Evolutionary conservation across 2,113 vertebrate species (phyloP).

Genomic region (Percopsis transmontana): DNA sequence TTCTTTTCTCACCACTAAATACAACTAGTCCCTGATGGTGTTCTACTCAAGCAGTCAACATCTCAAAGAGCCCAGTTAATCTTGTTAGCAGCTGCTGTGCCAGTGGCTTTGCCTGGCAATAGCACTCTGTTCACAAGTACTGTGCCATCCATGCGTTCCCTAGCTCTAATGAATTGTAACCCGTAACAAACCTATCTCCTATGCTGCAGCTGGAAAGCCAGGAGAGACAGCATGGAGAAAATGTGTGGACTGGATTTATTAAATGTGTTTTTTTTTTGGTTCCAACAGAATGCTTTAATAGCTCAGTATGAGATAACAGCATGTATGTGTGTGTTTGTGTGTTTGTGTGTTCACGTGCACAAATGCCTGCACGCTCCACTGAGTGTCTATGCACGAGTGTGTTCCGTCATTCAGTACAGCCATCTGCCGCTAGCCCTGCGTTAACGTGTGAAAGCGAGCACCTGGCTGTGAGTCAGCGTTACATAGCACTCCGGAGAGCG

Average conservation of each 20-base stretch:
- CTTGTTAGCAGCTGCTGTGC: constrained; percentile 5
- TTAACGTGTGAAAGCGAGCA: constrained; percentile 60
- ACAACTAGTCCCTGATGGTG: background rate
- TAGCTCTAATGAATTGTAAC: constrained; percentile 18
- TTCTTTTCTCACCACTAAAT: background rate
- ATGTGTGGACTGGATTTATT: constrained; percentile 8
- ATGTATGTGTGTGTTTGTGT: constrained; percentile 5
- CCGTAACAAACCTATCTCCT: constrained; percentile 20
- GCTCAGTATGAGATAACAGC: constrained; percentile 5
- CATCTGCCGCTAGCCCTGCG: constrained; percentile 66
- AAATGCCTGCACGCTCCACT: background rate
- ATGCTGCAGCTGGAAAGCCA: constrained; percentile 4
- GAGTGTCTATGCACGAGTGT: background rate
- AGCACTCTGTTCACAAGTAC: constrained; percentile 18
- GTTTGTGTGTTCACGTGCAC: constrained; percentile 8
- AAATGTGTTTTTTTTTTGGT: background rate
- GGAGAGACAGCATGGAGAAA: constrained; percentile 3
- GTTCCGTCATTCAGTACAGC: constrained; percentile 57
- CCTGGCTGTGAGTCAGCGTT: constrained; percentile 71
- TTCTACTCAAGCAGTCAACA: background rate
- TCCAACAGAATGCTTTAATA: constrained; percentile 15
- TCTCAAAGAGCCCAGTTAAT: background rate
- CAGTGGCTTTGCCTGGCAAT: constrained; percentile 2
- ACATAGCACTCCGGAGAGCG: constrained; percentile 61
- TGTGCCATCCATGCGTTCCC: constrained; percentile 6